Evolutionary conservation across 2,888 invertebrate genomes (phyloP).

Genomic region (Pachymerium ferrugineum): DNA sequence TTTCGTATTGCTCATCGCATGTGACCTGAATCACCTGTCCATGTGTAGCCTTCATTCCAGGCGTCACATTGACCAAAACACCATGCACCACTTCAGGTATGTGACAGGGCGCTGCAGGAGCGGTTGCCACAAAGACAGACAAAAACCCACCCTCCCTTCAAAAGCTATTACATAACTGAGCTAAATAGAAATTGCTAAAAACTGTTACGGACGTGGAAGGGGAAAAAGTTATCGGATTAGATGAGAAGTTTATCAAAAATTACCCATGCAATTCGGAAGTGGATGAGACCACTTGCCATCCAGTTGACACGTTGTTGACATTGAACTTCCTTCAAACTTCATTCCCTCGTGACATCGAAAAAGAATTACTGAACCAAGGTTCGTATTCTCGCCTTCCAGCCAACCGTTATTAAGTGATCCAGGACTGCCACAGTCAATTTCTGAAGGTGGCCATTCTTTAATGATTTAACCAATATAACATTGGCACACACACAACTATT

Average conservation of each 20-base stretch:
- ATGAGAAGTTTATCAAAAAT: constrained; percentile 25
- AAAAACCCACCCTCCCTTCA: constrained; percentile 7
- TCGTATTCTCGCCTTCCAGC: constrained; percentile 57
- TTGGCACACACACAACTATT: neutral
- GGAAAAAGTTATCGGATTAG: constrained; percentile 12
- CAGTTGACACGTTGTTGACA: constrained; percentile 79
- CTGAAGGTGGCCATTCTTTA: constrained; percentile 51
- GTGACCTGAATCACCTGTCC: constrained; percentile 67
- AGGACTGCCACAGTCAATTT: constrained; percentile 94
- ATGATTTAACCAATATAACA: neutral
- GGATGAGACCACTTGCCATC: constrained; percentile 94
- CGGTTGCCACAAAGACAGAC: constrained; percentile 8
- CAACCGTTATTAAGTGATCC: constrained; percentile 93
- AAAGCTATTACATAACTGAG: constrained; percentile 5
- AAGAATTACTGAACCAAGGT: constrained; percentile 83
- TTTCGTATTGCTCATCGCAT: constrained; percentile 69
- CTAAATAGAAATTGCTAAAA: constrained; percentile 5
- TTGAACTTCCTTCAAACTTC: constrained; percentile 79
- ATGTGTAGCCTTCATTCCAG: constrained; percentile 57
- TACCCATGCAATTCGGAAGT: constrained; percentile 81
- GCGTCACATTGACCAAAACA: constrained; percentile 41
- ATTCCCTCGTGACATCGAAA: constrained; percentile 90
- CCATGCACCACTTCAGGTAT: constrained; percentile 65
- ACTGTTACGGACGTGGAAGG: neutral
- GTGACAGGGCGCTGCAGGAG: constrained; percentile 76